Evolutionary conservation across 1,140 invertebrate species (phyloP).

Genomic region (Papilio polyxenes): DNA sequence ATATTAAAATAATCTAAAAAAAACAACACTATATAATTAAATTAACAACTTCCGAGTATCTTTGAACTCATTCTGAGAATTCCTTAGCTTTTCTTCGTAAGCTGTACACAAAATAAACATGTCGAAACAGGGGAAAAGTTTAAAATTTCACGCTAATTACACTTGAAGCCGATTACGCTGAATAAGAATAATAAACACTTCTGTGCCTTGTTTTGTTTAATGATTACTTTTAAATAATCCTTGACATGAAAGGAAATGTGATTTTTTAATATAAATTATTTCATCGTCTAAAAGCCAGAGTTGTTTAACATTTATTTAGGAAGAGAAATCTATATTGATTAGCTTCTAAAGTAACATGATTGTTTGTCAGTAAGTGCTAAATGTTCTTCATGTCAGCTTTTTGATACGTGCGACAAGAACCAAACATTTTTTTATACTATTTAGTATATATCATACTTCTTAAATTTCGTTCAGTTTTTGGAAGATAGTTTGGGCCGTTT

Average conservation of each 20-base stretch:
- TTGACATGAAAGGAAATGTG: not conserved
- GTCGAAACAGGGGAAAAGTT: not conserved
- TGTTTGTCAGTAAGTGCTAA: too few relatives aligned
- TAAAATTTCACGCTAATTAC: constrained; percentile 5
- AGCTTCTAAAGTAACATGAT: too few relatives aligned
- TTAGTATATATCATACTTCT: too few relatives aligned
- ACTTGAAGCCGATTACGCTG: constrained; percentile 3
- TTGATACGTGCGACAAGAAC: too few relatives aligned
- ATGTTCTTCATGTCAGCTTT: too few relatives aligned
- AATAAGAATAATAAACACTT: constrained; percentile 15
- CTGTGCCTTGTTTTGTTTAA: constrained; percentile 14
- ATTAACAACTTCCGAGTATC: not conserved
- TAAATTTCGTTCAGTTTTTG: too few relatives aligned
- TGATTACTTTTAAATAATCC: not conserved
- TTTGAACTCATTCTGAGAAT: not conserved
- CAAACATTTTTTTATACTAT: too few relatives aligned
- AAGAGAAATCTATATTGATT: too few relatives aligned
- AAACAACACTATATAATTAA: not conserved
- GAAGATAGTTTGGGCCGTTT: too few relatives aligned
- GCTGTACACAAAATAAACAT: not conserved
- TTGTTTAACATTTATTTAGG: not conserved
- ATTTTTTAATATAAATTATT: not conserved
- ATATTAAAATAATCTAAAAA: too few relatives aligned
- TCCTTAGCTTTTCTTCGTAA: not conserved
- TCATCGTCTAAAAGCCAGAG: not conserved